Base-by-base conservation (phyloP, 2,888 invertebrate genomes). In the Hemaris fuciformis region DNA sequence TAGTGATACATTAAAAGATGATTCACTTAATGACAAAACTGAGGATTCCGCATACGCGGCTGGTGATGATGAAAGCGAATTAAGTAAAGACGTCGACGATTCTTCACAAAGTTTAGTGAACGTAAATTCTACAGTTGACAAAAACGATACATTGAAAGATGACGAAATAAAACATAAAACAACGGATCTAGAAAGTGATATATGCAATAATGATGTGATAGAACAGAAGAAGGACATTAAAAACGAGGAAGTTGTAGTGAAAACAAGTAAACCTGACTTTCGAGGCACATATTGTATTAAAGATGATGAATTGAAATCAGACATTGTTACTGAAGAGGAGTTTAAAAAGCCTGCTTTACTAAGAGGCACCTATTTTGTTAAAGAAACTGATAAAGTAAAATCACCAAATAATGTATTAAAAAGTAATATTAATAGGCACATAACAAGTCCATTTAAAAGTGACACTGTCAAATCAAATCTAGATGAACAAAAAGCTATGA, bases 1-100 rank as follows among this genome's bases (percentile, higher is more conserved):
- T 7, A 62, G 60, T 6, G 74, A 78, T 43, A 77, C 76, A 0
- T 41, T 78, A 1, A 77, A 78, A 71, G 74, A 80, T 64, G 64
- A 65, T 20, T 43, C 38, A 15, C 22, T n/a, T 8, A 42, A 61
- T 27, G 31, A 42, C 13, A 34, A 23, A 7, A 27, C 43, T n/a
- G 22, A 56, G 8, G 62, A 72, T 41, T 64, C 62, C 3, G 67
- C 71, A 3, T 53, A 53, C 18, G 27, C 48, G 1, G 48, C 27
- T 25, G 68, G 70, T 1, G 73, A 75, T 58, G 75, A 71, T n/a
- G 74, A 76, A 18, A 66, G 64, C 61, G 68, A 67, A 8, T 61
- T 60, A 5, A 70, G 20, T 41, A 15, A 41, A 34, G 38, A 23
- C 22, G 15, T n/a, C 23, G 23, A 57, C 13, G 22, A 57, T 38